These are phyloP conservation scores for Naso thynnoides DNA, from an alignment of 2,797 vertebrate genomes.

Conservation along the genomic window DNA sequence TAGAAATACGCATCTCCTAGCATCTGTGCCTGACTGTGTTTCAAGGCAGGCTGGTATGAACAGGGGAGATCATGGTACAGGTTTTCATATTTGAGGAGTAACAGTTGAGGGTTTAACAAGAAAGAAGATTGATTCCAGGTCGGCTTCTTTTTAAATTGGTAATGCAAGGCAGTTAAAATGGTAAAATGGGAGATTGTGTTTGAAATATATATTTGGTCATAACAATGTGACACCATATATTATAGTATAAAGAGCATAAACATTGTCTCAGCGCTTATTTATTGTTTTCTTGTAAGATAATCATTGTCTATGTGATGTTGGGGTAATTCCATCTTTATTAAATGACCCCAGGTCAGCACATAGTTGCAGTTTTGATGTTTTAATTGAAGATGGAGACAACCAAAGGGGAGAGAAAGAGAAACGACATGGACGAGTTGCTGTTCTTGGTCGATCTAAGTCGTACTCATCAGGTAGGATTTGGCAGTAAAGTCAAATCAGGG, in stretches of 20 bases:
- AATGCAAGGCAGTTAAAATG: conserved; percentile 1
- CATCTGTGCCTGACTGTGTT: conserved; percentile 73
- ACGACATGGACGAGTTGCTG: conserved; percentile 61
- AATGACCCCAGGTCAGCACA: conserved; percentile 52
- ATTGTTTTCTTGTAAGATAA: conserved; percentile 35
- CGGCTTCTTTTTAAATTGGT: conserved; percentile 11
- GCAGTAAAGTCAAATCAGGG: conserved; percentile 67
- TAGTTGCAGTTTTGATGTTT: conserved; percentile 54
- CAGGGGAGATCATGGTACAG: conserved; percentile 41
- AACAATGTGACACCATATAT: conserved; percentile 8
- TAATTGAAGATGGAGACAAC: conserved; percentile 49
- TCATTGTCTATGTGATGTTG: conserved; percentile 32
- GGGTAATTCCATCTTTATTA: conserved; percentile 50
- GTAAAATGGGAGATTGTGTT: not conserved
- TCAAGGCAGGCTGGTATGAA: conserved; percentile 48
- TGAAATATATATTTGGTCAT: conserved; percentile 6
- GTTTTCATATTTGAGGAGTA: conserved; percentile 53
- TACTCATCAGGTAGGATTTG: conserved; percentile 65
- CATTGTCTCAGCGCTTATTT: conserved; percentile 9
- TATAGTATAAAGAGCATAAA: not conserved
- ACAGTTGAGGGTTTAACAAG: conserved; percentile 45
- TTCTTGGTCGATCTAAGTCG: conserved; percentile 40
- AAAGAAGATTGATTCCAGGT: conserved; percentile 19
- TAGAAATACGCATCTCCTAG: conserved; percentile 65
- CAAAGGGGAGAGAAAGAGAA: conserved; percentile 39